Evolutionary conservation across 1,140 invertebrate genomes (phyloP).

Genomic region (Pomacea maculata): DNA sequence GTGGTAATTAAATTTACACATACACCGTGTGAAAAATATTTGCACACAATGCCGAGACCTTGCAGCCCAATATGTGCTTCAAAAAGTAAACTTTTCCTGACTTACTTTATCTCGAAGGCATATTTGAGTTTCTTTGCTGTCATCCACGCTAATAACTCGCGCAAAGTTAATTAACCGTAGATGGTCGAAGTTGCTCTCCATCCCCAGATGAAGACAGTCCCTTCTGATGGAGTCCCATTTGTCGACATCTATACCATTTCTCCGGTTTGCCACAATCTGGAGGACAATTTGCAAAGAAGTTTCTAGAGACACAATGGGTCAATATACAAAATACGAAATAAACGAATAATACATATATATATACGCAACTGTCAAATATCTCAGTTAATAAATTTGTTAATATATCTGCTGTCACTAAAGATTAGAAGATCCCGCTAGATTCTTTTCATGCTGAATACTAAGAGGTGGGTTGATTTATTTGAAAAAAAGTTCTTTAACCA

Average conservation of each 20-base stretch:
- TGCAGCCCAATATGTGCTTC: background rate
- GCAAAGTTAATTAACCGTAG: constrained; percentile 62
- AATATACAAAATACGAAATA: no score
- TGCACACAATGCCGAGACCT: background rate
- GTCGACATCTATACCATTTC: constrained; percentile 77
- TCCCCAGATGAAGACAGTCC: constrained; percentile 69
- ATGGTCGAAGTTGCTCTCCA: constrained; percentile 67
- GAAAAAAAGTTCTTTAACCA: no score
- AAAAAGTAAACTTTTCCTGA: background rate
- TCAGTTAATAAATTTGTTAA: background rate
- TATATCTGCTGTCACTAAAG: background rate
- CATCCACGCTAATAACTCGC: constrained; percentile 45
- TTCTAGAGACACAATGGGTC: background rate
- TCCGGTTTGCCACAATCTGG: constrained; percentile 75
- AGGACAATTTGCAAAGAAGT: background rate
- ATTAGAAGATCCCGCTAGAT: no score
- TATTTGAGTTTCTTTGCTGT: constrained; percentile 54
- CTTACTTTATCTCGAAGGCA: constrained; percentile 66
- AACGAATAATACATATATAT: background rate
- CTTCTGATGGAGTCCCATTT: constrained; percentile 78
- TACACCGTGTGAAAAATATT: background rate
- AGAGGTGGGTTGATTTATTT: no score
- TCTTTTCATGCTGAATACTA: no score
- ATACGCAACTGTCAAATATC: background rate
- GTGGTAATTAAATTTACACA: no score